phyloP scores from a whole-genome alignment of 2,797 vertebrate species.

The Myotis myotis region DNA sequence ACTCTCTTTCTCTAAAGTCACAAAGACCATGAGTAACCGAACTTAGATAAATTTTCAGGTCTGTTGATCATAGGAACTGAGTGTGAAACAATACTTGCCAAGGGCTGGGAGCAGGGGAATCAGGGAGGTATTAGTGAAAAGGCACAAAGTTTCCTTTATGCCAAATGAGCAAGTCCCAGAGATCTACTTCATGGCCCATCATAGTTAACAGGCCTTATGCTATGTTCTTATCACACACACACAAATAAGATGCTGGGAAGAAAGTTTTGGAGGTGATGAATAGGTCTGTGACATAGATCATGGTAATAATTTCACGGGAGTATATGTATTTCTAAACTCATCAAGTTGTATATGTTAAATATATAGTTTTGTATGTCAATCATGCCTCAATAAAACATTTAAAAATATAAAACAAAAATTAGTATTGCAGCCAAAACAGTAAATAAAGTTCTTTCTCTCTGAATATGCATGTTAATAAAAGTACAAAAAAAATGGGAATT shows the following conservation, averaged over 20 bases:
- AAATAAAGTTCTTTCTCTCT: slow-evolving; percentile 18
- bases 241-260: not conserved
- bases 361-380: not conserved
- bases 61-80: not conserved
- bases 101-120: not conserved
- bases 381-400: not conserved
- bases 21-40: not conserved
- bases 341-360: not conserved
- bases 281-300: not conserved
- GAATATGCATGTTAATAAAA: not conserved
- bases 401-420: not conserved
- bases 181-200: not conserved
- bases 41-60: not conserved
- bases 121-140: not conserved
- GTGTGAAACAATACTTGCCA: not conserved
- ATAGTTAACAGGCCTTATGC: not conserved
- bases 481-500: not conserved
- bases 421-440: slow-evolving; percentile 6
- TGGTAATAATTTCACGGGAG: not conserved
- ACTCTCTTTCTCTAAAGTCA: not conserved
- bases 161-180: not conserved
- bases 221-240: not conserved
- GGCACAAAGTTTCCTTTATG: not conserved
- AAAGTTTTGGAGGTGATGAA: not conserved
- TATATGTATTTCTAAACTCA: not conserved